These are phyloP conservation scores for Tetramorium bicarinatum DNA, from an alignment of 2,888 invertebrate genomes.

Conservation along the genomic window DNA sequence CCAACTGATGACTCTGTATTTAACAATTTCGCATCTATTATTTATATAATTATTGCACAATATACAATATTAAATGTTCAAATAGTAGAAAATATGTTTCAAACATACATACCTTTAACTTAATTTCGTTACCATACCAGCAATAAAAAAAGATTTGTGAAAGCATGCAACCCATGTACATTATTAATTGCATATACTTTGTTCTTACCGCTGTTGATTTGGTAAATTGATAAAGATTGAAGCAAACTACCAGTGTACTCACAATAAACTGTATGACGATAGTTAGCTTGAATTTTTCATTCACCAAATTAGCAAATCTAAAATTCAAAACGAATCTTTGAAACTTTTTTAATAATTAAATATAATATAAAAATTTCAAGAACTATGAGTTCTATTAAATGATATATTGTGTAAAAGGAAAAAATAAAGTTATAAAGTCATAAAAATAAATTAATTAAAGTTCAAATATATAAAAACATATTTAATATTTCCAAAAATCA, in stretches of 20 bases:
- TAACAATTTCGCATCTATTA: not conserved
- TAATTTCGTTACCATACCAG: conserved; percentile 78
- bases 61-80: not conserved
- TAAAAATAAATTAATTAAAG: not conserved
- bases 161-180: conserved; percentile 45
- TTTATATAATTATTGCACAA: not conserved
- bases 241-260: conserved; percentile 50
- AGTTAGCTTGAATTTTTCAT: conserved; percentile 36
- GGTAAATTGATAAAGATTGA: conserved; percentile 45
- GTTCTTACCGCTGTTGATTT: conserved; percentile 9
- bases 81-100: not conserved
- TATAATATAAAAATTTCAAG: not conserved
- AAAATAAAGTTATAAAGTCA: too few species aligned
- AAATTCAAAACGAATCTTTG: not conserved
- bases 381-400: not conserved
- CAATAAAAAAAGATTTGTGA: conserved; percentile 77
- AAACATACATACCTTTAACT: conserved; percentile 54
- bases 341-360: conserved; percentile 12
- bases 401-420: not conserved
- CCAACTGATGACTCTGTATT: conserved; percentile 53
- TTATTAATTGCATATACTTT: not conserved
- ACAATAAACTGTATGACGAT: conserved; percentile 53
- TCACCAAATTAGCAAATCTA: conserved; percentile 43
- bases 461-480: not conserved
- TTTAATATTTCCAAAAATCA: not conserved